Conservation (phyloP, 2,888 invertebrate genomes). For the Drosophila longiperda region DNA sequence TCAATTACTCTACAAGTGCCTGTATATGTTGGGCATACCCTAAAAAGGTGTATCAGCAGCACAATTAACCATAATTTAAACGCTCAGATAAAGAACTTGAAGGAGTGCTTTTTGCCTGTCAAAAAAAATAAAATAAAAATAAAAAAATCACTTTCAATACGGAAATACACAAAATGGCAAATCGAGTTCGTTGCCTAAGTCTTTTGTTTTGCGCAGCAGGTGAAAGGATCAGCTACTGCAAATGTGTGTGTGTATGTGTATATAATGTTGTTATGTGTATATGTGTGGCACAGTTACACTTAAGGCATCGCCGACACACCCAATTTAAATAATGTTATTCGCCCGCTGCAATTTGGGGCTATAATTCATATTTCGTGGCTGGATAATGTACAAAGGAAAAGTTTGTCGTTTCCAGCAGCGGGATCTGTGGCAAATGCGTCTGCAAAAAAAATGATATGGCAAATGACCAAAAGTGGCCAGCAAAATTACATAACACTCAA, state of each 20-base stretch:
- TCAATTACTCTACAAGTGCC: constrained; percentile 60
- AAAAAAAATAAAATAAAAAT: constrained; percentile 4
- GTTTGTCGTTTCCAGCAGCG: constrained; percentile 19
- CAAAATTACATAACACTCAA: constrained; percentile 56
- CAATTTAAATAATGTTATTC: constrained; percentile 43
- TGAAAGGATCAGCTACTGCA: constrained; percentile 62
- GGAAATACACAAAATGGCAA: constrained; percentile 54
- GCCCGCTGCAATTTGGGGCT: constrained; percentile 52
- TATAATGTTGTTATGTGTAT: constrained; percentile 6
- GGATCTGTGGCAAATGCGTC: constrained; percentile 23
- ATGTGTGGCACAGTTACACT: constrained; percentile 34
- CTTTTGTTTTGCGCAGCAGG: constrained; percentile 73
- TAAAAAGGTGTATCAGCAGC: constrained; percentile 47
- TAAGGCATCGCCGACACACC: constrained; percentile 57
- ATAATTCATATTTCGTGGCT: constrained; percentile 66
- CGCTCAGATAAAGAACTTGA: constrained; percentile 63
- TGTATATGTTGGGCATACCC: constrained; percentile 38
- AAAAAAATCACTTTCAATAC: constrained; percentile 61
- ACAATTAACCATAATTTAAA: constrained; percentile 53
- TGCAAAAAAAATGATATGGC: constrained; percentile 34
- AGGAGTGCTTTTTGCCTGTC: constrained; percentile 49
- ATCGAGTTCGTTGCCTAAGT: constrained; percentile 74
- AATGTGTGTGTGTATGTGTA: constrained; percentile 8
- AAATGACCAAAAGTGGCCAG: constrained; percentile 42
- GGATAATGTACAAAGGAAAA: constrained; percentile 46